Evolutionary conservation across 2,888 invertebrate species (phyloP), one percentile per base, ranked within the genome.

Genomic region (Cylindroiulus punctatus): DNA sequence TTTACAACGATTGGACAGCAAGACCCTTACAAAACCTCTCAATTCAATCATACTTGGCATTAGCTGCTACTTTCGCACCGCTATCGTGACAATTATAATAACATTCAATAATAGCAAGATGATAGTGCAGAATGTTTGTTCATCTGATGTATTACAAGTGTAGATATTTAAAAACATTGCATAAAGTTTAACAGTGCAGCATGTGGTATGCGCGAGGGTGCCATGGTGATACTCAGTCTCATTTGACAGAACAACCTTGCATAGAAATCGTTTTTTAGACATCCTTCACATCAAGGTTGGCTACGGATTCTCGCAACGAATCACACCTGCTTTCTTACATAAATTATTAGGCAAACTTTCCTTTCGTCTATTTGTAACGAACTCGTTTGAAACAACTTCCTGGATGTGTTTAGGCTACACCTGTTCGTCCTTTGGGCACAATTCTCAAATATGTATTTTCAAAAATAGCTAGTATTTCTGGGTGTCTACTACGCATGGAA

Each of bases 301-400:
- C 40, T 83, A 3, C 19, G 32, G 19, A 32, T 83, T 1, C 14
- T 26, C 22, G 30, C 76, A 76, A 76, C 30, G 76, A 22, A 76
- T 30, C 3, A 26, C 76, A 76, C 76, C 83, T 83, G 83, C 83
- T 83, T 26, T 44, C 40, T 40, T 26, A 44, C 83, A 83, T 22
- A 44, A 83, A 44, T 44, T 83, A 83, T 83, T 83, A 83, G 44
- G 14, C 83, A 40, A 36, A 83, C 40, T 82, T 82, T 82, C 12
- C 17, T 17, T 30, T 81, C 30, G 8, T 26, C 83, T 83, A 44
- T 83, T 83, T 83, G 12, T 22, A 44, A 30, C 22, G 22, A 26
- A 26, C 30, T 30, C 26, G 30, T 76, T 76, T 30, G 30, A 30
- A 30, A 14, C 30, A 76, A 30, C 76, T 76, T 76, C 30, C 30